Evolutionary conservation across 2,888 invertebrate genomes (phyloP).

Genomic region (Gonocerus acuteangulatus): DNA sequence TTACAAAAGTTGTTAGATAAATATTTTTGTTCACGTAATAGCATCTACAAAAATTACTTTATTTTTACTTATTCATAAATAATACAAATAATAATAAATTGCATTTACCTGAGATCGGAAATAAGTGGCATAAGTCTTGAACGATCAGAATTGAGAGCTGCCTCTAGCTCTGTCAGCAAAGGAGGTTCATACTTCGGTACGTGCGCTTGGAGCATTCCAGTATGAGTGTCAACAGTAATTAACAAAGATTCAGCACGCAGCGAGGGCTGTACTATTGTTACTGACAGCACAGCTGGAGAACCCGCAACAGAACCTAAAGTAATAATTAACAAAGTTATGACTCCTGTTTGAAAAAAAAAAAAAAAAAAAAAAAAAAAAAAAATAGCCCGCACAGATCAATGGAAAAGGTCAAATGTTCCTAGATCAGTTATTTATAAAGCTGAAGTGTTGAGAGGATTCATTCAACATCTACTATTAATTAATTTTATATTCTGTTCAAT

Average conservation of each 20-base stretch:
- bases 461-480: no score
- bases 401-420: no score
- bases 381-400: no score
- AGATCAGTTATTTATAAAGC: no score
- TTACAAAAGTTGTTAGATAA: no score
- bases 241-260: conserved; percentile 84
- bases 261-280: conserved; percentile 82
- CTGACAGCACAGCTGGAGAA: conserved; percentile 85
- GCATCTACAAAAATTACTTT: no score
- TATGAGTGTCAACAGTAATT: conserved; percentile 89
- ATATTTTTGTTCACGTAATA: no score
- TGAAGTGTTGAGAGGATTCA: no score
- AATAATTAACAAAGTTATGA: conserved; percentile 33
- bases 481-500: no score
- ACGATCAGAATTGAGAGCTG: conserved; percentile 67
- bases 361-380: conserved; percentile 20
- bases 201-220: conserved; percentile 83
- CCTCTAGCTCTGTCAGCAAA: conserved; percentile 70
- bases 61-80: no score
- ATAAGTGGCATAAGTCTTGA: conserved; percentile 58
- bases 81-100: no score
- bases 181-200: conserved; percentile 85
- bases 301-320: conserved; percentile 76
- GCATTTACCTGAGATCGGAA: conserved; percentile 53
- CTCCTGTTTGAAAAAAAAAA: background rate